Percentiles rank a stretch among this genome's conserved stretches.
Evolutionary conservation across 1,140 invertebrate genomes (phyloP).

Genomic region (Zaprionus davidi): DNA sequence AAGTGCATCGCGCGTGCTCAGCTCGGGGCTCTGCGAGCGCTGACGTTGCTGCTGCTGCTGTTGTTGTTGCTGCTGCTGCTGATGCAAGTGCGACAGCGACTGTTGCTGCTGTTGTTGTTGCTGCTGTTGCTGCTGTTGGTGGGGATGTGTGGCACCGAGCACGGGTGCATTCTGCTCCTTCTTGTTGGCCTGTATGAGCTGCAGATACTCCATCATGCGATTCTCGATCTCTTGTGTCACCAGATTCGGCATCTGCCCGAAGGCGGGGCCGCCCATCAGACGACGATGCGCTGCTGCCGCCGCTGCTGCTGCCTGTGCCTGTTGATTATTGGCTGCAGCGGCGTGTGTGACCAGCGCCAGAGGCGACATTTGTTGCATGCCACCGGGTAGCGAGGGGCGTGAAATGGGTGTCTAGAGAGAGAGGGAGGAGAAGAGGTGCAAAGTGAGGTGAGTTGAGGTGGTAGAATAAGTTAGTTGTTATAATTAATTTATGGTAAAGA

Average conservation of each 20-base stretch:
- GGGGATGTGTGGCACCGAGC: slow-evolving; percentile 80
- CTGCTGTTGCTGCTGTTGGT: slow-evolving; percentile 85
- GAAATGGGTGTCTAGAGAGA: slow-evolving; percentile 85
- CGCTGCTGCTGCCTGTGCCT: slow-evolving; percentile 78
- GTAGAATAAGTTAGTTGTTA: background rate
- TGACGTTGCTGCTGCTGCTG: slow-evolving; percentile 78
- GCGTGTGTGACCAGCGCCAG: slow-evolving; percentile 89
- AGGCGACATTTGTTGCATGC: slow-evolving; percentile 90
- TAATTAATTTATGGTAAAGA: background rate
- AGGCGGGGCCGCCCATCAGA: slow-evolving; percentile 76
- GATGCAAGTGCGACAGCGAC: slow-evolving; percentile 85
- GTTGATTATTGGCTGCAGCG: slow-evolving; percentile 79
- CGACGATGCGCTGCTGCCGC: slow-evolving; percentile 79
- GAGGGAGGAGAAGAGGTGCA: background rate
- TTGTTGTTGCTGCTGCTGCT: slow-evolving; percentile 84
- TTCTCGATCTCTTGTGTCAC: slow-evolving; percentile 89
- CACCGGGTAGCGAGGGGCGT: slow-evolving; percentile 86
- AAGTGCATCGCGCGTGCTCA: slow-evolving; percentile 86
- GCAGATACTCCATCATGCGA: slow-evolving; percentile 91
- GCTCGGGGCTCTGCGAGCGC: slow-evolving; percentile 86
- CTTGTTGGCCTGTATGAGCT: slow-evolving; percentile 87
- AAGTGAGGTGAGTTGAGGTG: background rate
- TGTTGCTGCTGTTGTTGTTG: slow-evolving; percentile 84
- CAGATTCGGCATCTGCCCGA: slow-evolving; percentile 85
- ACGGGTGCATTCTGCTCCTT: slow-evolving; percentile 77